Base-by-base conservation (phyloP, 2,113 vertebrate species). In the Zingel zingel region DNA sequence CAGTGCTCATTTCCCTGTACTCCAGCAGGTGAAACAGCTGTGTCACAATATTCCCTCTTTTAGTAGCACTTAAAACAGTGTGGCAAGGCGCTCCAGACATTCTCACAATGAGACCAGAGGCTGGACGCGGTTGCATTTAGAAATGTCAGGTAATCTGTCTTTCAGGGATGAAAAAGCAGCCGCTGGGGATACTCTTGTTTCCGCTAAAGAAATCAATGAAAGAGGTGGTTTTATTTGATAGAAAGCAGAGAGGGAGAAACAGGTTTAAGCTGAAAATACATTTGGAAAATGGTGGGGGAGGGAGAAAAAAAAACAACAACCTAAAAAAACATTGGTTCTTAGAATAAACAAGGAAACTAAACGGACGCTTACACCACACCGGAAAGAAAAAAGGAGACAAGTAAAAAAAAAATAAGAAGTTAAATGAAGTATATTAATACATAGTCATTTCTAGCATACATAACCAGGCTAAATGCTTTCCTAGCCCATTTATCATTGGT, bases 81-180 rank as follows among this genome's bases (percentile, higher is more conserved):
- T 50, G 74, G 59, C 16, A 1, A 54, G 27, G 74, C 13, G 16
- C 50, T 81, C 14, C 2, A 56, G 61, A 88, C 84, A 79, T 66
- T 71, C 76, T 84, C 48, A 77, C 81, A 81, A 65, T 75, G 74
- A 74, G 74, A 90, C 50, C 72, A 62, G 54, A 74, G 75, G 82
- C 84, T 65, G 56, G 86, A 71, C 74, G 68, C 70, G 68, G 88
- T 84, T 88, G 84, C 79, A 82, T 90, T 90, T 88, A 86, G 82
- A 93, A 88, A 92, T 89, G 90, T 89, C 91, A 93, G 87, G 86
- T 91, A 85, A 93, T 93, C 85, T 83, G 88, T 92, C 91, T 89
- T 89, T 85, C 67, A 83, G 63, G 83, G 81, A 92, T 77, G 88
- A 89, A 91, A 91, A 90, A 61, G 79, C 73, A 82, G 90, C 90